Evolutionary conservation across 2,888 invertebrate species (phyloP).

Genomic region (Drosophila melanosoma): DNA sequence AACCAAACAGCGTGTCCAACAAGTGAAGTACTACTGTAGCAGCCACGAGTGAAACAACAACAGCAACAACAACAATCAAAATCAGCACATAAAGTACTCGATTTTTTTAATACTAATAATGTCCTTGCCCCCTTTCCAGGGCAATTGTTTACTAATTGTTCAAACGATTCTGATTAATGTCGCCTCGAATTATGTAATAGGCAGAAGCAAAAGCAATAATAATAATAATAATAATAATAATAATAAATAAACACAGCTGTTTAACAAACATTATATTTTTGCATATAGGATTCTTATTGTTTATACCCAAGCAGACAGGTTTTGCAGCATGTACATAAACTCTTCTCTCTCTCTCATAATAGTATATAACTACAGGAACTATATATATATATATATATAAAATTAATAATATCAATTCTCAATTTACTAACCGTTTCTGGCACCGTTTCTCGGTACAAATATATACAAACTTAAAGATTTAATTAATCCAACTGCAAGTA

Average conservation of each 20-base stretch:
- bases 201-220: slow-evolving; percentile 28
- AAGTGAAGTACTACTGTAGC: slow-evolving; percentile 38
- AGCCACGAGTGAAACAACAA: slow-evolving; percentile 24
- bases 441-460: slow-evolving; percentile 33
- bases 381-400: neutral
- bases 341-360: neutral
- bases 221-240: slow-evolving; percentile 44
- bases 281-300: slow-evolving; percentile 18
- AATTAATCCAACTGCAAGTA: slow-evolving; percentile 56
- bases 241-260: slow-evolving; percentile 35
- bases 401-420: slow-evolving; percentile 14
- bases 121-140: slow-evolving; percentile 26
- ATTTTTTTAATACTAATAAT: slow-evolving; percentile 41
- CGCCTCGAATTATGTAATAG: slow-evolving; percentile 28
- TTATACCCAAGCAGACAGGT: slow-evolving; percentile 25
- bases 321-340: slow-evolving; percentile 43
- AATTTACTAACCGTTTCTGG: slow-evolving; percentile 62
- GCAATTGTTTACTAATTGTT: slow-evolving; percentile 68
- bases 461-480: slow-evolving; percentile 15
- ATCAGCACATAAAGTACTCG: slow-evolving; percentile 35
- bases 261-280: slow-evolving; percentile 30
- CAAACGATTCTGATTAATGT: slow-evolving; percentile 58
- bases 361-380: slow-evolving; percentile 36
- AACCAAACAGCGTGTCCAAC: slow-evolving; percentile 26
- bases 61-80: slow-evolving; percentile 24